phyloP scores from a whole-genome alignment of 2,888 invertebrate genomes.

The Euplexia lucipara region DNA sequence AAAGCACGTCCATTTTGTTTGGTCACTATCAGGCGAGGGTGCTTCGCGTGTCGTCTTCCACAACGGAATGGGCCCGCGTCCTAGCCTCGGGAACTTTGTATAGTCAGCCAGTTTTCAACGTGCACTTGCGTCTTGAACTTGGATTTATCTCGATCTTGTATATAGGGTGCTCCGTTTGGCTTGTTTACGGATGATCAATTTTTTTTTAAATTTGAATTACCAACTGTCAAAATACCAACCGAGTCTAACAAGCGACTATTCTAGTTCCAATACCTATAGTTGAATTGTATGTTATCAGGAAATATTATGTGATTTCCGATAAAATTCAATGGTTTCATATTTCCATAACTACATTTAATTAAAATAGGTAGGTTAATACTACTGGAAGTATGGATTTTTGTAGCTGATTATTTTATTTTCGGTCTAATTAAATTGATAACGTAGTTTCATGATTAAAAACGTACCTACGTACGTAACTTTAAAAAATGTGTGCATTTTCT shows the following conservation, averaged over 20 bases:
- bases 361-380: too few species aligned
- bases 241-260: background rate
- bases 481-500: too few species aligned
- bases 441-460: too few species aligned
- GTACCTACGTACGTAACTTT: too few species aligned
- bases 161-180: slow-evolving; percentile 77
- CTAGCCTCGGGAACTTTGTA: slow-evolving; percentile 84
- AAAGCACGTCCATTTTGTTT: slow-evolving; percentile 62
- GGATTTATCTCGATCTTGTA: slow-evolving; percentile 88
- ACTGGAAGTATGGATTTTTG: too few species aligned
- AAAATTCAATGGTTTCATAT: too few species aligned
- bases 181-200: slow-evolving; percentile 61
- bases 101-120: slow-evolving; percentile 80
- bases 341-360: too few species aligned
- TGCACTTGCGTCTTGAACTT: slow-evolving; percentile 88
- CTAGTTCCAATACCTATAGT: background rate
- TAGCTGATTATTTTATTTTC: too few species aligned
- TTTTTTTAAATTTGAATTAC: background rate
- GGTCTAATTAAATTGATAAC: too few species aligned
- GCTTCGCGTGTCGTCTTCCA: slow-evolving; percentile 73
- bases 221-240: background rate
- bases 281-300: background rate
- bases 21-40: slow-evolving; percentile 60
- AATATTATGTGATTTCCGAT: too few species aligned
- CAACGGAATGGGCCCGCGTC: slow-evolving; percentile 80